Base-by-base conservation (phyloP, 2,113 vertebrate species). In the Xenopus tropicalis region DNA sequence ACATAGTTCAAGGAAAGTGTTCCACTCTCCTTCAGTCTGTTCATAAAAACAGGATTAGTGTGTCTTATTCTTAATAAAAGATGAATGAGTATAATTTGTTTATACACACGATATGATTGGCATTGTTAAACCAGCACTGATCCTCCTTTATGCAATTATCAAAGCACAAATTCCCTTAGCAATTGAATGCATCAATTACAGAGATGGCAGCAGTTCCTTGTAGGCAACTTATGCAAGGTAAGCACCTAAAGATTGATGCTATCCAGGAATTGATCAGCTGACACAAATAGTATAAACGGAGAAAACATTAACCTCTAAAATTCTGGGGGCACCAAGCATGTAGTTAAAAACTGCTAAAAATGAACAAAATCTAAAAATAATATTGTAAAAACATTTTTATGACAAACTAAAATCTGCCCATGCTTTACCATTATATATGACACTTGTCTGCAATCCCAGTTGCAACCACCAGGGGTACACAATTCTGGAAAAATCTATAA, bases 1-100 rank as follows among this genome's bases (percentile, higher is more conserved):
- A 59, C 20, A 22, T 59, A 57, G 57, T 22, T 1, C 21, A 59
- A 1, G 10, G 22, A 24, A 59, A 59, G 22, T 23, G 11, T 59
- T 24, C 57, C 20, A 23, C 20, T 13, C 7, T 59, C 57, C 23
- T 24, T 14, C 21, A 59, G 22, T 24, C 57, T 4, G 20, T 59
- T 59, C 22, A 59, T 59, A 59, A 59, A 59, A 59, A 59, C 57
- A 23, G 57, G 57, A 59, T 59, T 59, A 59, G 21, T 59, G 22
- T 59, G 57, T 59, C 57, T 59, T 24, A 59, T 59, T 59, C 57
- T 59, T 59, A 59, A 59, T 59, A 24, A 59, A 59, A 24, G 57
- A 22, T 22, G 10, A 59, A 59, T 59, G 20, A 22, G 21, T 59
- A 23, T 59, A 59, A 59, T 59, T 59, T 59, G 57, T 59, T 23